Base-by-base conservation (phyloP, 2,888 invertebrate species). In the Tethea ocularis region DNA sequence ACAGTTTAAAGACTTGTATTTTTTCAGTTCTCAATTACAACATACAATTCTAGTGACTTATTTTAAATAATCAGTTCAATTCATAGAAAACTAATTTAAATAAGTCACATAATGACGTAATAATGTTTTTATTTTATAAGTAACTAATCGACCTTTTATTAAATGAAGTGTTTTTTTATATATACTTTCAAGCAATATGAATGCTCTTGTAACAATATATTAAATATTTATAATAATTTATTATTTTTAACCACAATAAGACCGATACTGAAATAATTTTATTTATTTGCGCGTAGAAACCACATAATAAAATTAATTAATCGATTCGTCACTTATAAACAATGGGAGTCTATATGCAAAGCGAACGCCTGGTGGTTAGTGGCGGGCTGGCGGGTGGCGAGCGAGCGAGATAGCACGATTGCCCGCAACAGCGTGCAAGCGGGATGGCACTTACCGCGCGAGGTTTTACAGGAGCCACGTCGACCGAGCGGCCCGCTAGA, bases 401-500 rank as follows among this genome's bases (percentile, higher is more conserved):
- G 17, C 71, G 71, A 69, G 72, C 70, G 67, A 65, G 73, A 72
- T 58, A 56, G 62, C 52, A 55, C 57, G 46, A 66, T 51, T n/a
- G 60, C 57, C 8, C 41, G 51, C 36, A 41, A 52, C 46, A 57
- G 64, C 57, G 75, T 67, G 69, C 56, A 61, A 57, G 61, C 53
- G 61, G 33, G 65, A 57, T 0, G 56, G 38, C 8, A 71, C 95
- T 93, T 89, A 97, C 97, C 97, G 95, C 97, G 93, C 73, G 97
- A 97, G 59, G 96, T 97, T 93, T 97, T 97, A 94, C 97, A 97
- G 52, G 97, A 97, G 88, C 97, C 97, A 77, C 97, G 95, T 38
- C 97, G 94, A 63, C 96, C 97, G 68, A 97, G 94, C 71, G 96
- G 95, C 63, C 94, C 94, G 85, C 94, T 94, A 64, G 94, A 94